phyloP scores from a whole-genome alignment of 2,113 vertebrate genomes.

The Ariopsis seemanni region DNA sequence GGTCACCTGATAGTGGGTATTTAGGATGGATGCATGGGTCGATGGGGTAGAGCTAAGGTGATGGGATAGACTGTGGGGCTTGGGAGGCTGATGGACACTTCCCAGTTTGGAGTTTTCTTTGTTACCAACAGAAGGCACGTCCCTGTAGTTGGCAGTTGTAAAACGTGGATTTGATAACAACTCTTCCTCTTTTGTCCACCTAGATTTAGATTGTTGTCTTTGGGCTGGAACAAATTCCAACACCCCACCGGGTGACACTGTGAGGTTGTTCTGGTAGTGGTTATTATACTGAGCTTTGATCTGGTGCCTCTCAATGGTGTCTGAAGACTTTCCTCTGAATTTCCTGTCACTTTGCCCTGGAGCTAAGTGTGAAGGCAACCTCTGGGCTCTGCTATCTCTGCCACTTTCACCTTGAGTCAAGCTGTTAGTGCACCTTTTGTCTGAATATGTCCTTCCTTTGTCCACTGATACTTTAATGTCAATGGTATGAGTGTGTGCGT shows the following conservation, averaged over 20 bases:
- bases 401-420: conserved; percentile 62
- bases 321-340: conserved; percentile 55
- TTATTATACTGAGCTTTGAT: conserved; percentile 45
- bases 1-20: conserved; percentile 60
- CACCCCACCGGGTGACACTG: conserved; percentile 64
- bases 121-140: conserved; percentile 63
- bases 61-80: conserved; percentile 64
- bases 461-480: conserved; percentile 75
- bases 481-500: conserved; percentile 74
- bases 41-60: conserved; percentile 67
- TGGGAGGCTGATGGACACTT: conserved; percentile 67
- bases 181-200: conserved; percentile 64
- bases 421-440: conserved; percentile 61
- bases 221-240: conserved; percentile 75
- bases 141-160: conserved; percentile 48
- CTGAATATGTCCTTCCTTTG: conserved; percentile 53
- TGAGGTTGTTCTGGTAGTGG: conserved; percentile 63
- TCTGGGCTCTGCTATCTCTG: conserved; percentile 63
- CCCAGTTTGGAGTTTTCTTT: conserved; percentile 77
- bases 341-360: conserved; percentile 65
- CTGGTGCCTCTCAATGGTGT: conserved; percentile 56
- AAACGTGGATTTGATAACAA: conserved; percentile 46
- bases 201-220: conserved; percentile 62
- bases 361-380: conserved; percentile 64
- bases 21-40: conserved; percentile 73